These are phyloP conservation scores for Calameuta filiformis DNA, from an alignment of 2,888 invertebrate species.

Conservation along the genomic window DNA sequence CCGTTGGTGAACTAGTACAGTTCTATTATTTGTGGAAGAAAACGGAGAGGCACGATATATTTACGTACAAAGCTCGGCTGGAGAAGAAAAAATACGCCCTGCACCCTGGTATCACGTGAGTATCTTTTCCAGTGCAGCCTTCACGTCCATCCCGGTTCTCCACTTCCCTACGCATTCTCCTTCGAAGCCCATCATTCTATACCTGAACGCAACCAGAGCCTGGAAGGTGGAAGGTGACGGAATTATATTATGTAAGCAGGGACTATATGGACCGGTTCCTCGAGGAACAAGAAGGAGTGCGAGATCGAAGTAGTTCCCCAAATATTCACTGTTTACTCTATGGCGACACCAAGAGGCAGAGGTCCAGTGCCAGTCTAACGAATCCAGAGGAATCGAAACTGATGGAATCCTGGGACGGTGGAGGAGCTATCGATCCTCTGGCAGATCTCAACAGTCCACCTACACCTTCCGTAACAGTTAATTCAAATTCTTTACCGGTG, in stretches of 20 bases:
- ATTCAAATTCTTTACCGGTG: constrained; percentile 11
- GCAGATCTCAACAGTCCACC: constrained; percentile 30
- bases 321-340: constrained; percentile 69
- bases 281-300: constrained; percentile 81
- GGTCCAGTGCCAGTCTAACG: constrained; percentile 37
- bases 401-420: constrained; percentile 55
- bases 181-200: neutral
- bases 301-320: constrained; percentile 79
- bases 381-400: constrained; percentile 54
- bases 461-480: constrained; percentile 11
- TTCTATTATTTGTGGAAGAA: constrained; percentile 99
- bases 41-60: constrained; percentile 94
- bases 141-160: neutral
- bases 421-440: constrained; percentile 33
- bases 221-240: neutral
- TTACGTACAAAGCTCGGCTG: constrained; percentile 86
- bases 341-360: constrained; percentile 60
- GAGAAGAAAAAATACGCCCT: constrained; percentile 94
- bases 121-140: constrained; percentile 56
- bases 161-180: neutral
- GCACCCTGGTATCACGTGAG: constrained; percentile 87
- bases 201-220: neutral
- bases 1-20: constrained; percentile 96
- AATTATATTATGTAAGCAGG: constrained; percentile 57
- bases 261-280: constrained; percentile 95